Evolutionary conservation across 2,797 vertebrate species (phyloP), one percentile per base, ranked within the genome.

Genomic region (Lithobates sylvaticus): DNA sequence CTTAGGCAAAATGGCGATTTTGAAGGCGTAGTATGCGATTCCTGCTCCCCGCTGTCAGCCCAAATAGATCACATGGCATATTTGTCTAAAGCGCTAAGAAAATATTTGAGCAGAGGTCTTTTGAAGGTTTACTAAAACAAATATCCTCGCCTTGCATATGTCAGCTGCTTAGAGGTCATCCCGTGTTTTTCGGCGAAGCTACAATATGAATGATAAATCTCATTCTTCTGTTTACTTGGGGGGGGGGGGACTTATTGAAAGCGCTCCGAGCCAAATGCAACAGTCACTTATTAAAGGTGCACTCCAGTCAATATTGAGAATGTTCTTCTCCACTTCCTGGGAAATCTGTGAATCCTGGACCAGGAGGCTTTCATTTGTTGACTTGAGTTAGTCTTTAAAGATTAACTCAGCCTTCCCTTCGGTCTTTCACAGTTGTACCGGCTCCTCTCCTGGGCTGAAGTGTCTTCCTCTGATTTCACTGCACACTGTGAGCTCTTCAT

Each of bases 111-210:
- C 61, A 39, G 78, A 81, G 84, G 72, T 76, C 78, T 81, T 76
- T 50, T 81, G 78, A 76, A 81, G 72, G 78, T 86, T 86, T 81
- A 36, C 71, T 81, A 86, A 69, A 81, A 76, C 84, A 86, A 81
- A 86, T 76, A 81, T 86, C 27, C 58, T 68, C 64, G 83, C 67
- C 47, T 77, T 36, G 5, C 75, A 78, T 78, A 84, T 78, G 83
- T 58, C 65, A 34, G 75, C 26, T 39, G 74, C 42, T 70, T 76
- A 34, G 83, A 78, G 83, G 65, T 84, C 71, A 77, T 32, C 39
- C 75, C 21, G 32, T 54, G 64, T 68, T 70, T 68, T 70, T 67
- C 26, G 12, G 58, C 47, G 70, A 47, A 75, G 64, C 18, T 32
- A 76, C 73, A 68, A 27, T 18, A 83, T 81, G 69, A 72, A 58